Base-by-base conservation (phyloP, 2,113 vertebrate species). In the Cochlearius cochlearius region DNA sequence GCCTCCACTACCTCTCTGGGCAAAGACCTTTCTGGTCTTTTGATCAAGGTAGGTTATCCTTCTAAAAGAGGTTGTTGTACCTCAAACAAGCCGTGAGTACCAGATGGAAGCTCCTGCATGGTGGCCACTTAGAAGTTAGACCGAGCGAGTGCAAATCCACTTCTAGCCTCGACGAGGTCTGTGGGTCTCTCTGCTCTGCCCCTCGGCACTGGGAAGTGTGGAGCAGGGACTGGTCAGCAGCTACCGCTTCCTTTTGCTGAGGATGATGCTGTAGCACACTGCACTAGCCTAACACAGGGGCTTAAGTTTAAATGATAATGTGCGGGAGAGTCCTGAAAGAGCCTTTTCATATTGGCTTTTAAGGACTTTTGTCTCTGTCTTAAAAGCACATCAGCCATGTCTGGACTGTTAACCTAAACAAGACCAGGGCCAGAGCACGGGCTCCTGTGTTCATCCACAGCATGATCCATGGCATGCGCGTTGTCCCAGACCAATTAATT, bases 211-310 rank as follows among this genome's bases (percentile, higher is more conserved):
- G 73, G 64, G n/a, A 53, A 67, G 0, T 10, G 27, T n/a, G 64
- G 45, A 72, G 34, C 73, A 62, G 53, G 39, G 47, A 72, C 18
- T 11, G 49, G 12, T 18, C 71, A 68, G 15, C 36, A 88, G 26
- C 21, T 34, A 7, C 30, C 34, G 47, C 56, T 63, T 43, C 7
- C 5, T 68, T 83, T 72, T 72, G 19, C 25, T 41, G 36, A 47
- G 47, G 43, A 12, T n/a, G 58, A n/a, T 55, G 66, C 43, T 68
- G 67, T 15, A 67, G 43, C 38, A 49, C 39, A 17, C 6, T n/a
- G 29, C 0, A 0, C 17, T 60, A 17, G 11, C 39, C 63, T 52
- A 41, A 84, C 2, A 3, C 12, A 22, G 39, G 12, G 15, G 19
- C 22, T 69, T 11, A 50, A 50, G 9, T 71, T 85, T 27, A 75